These are phyloP conservation scores for Amblyopsis rosae DNA, from an alignment of 2,113 vertebrate species.

Conservation along the genomic window DNA sequence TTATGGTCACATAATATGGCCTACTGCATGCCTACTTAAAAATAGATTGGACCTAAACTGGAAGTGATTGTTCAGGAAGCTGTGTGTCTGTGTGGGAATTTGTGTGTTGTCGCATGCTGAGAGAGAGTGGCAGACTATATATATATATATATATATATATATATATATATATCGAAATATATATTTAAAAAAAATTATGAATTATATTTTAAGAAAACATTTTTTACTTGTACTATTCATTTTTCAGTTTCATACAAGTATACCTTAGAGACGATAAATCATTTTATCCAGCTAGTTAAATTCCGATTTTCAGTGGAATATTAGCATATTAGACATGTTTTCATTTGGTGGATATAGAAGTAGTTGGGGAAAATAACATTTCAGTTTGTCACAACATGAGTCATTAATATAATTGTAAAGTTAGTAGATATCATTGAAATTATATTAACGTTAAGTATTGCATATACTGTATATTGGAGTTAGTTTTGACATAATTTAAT, in stretches of 20 bases:
- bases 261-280: conserved; percentile 33
- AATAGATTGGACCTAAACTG: conserved; percentile 40
- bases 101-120: conserved; percentile 7
- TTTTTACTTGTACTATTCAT: conserved; percentile 20
- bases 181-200: too few relatives aligned
- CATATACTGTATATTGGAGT: conserved; percentile 50
- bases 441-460: conserved; percentile 66
- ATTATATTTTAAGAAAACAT: too few relatives aligned
- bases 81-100: conserved; percentile 15
- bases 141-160: too few relatives aligned
- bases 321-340: conserved; percentile 50
- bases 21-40: conserved; percentile 44
- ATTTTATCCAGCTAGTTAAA: conserved; percentile 52
- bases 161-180: background rate
- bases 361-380: conserved; percentile 62
- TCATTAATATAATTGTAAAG: conserved; percentile 75
- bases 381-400: conserved; percentile 68
- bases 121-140: background rate
- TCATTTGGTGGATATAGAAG: conserved; percentile 54
- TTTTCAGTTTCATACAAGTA: conserved; percentile 39
- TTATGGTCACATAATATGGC: conserved; percentile 13
- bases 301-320: conserved; percentile 32
- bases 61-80: conserved; percentile 47
- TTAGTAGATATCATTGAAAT: conserved; percentile 68
- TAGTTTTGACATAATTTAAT: conserved; percentile 58